Percentiles rank a stretch among this genome's conserved stretches.
phyloP scores from a whole-genome alignment of 2,113 vertebrate genomes.

The Argyrosomus japonicus region DNA sequence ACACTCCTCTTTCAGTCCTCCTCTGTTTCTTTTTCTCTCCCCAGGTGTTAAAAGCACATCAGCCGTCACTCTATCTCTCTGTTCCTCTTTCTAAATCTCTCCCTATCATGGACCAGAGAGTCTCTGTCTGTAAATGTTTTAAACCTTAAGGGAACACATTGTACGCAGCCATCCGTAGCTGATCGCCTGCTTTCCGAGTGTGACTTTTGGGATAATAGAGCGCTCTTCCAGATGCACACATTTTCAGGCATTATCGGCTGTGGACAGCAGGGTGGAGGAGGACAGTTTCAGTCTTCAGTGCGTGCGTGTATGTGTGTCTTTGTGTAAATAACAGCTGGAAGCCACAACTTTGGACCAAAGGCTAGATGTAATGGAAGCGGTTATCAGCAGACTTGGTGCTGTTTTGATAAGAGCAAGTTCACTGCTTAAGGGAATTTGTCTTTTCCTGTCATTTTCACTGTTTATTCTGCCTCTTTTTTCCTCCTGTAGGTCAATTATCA shows the following conservation, averaged over 20 bases:
- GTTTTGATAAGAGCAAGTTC: slow-evolving; percentile 57
- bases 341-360: slow-evolving; percentile 61
- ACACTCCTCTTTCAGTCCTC: not conserved
- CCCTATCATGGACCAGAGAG: slow-evolving; percentile 19
- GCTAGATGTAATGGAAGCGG: slow-evolving; percentile 57
- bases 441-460: slow-evolving; percentile 13
- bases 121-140: slow-evolving; percentile 48
- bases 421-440: slow-evolving; percentile 44
- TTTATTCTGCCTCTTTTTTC: not conserved
- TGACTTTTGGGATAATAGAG: slow-evolving; percentile 48
- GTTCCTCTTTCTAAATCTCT: slow-evolving; percentile 7
- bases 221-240: not conserved
- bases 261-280: slow-evolving; percentile 39
- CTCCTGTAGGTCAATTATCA: not conserved
- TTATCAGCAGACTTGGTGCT: slow-evolving; percentile 47
- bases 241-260: slow-evolving; percentile 40
- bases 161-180: slow-evolving; percentile 33
- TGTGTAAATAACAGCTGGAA: slow-evolving; percentile 61
- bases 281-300: not conserved
- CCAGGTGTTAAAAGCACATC: slow-evolving; percentile 36
- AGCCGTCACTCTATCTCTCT: not conserved
- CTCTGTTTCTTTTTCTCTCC: not conserved
- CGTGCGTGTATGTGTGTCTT: slow-evolving; percentile 3
- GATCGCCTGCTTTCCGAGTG: slow-evolving; percentile 41
- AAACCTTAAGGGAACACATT: slow-evolving; percentile 39